These are phyloP conservation scores for Percopsis omiscomaycus DNA, from an alignment of 2,797 vertebrate species.

Conservation along the genomic window DNA sequence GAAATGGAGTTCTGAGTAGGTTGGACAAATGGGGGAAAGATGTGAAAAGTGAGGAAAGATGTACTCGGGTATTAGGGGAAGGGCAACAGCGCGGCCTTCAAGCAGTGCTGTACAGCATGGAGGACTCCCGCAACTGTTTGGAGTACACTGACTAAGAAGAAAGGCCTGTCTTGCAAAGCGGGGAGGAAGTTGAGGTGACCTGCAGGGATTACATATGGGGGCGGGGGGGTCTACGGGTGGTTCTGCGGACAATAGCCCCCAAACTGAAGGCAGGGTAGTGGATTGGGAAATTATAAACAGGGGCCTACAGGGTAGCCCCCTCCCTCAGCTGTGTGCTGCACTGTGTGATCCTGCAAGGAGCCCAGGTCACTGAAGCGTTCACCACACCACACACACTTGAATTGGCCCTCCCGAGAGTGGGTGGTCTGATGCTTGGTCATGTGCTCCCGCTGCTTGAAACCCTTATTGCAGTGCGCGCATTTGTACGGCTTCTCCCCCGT, in stretches of 20 bases:
- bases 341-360: conserved; percentile 94
- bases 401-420: conserved; percentile 94
- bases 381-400: conserved; percentile 97
- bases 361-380: conserved; percentile 94
- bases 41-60: neutral
- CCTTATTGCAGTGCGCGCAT: conserved; percentile 93
- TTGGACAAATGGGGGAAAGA: neutral
- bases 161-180: conserved; percentile 21
- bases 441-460: conserved; percentile 97
- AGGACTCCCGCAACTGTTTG: conserved; percentile 12
- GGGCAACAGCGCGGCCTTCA: conserved; percentile 5
- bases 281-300: conserved; percentile 79
- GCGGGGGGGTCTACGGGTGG: neutral
- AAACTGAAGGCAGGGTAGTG: conserved; percentile 2
- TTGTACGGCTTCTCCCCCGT: conserved; percentile 97
- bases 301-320: conserved; percentile 87
- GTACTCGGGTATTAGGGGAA: conserved; percentile 8
- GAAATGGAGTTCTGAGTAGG: neutral
- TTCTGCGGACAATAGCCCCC: too few relatives aligned
- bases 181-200: conserved; percentile 15
- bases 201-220: conserved; percentile 7
- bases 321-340: conserved; percentile 91
- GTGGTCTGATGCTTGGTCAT: conserved; percentile 94
- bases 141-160: conserved; percentile 9
- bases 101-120: conserved; percentile 20